Percentiles rank a stretch among this genome's conserved stretches.
Conservation (phyloP, 2,797 vertebrate species). For the Streptopelia turtur region DNA sequence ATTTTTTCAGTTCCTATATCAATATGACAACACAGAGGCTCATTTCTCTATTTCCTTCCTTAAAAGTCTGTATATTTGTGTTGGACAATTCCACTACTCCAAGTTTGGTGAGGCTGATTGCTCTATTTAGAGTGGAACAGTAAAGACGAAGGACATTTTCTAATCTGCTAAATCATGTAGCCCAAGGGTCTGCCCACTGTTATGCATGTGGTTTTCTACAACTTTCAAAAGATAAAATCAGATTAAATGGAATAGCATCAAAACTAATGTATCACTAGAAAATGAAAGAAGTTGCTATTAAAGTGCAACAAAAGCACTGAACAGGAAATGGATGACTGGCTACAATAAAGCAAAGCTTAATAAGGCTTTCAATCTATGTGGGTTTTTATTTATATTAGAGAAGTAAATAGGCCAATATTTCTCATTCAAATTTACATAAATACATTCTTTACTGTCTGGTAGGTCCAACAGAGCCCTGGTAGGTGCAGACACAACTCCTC, state of each 20-base stretch:
- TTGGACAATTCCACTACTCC: not conserved
- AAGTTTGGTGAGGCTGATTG: not conserved
- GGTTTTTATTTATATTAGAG: constrained; percentile 31
- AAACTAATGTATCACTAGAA: constrained; percentile 23
- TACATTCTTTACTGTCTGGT: not conserved
- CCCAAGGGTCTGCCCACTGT: not conserved
- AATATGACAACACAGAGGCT: not conserved
- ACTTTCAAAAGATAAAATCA: not conserved
- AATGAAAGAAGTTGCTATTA: constrained; percentile 35
- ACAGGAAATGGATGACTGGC: constrained; percentile 33
- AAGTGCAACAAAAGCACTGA: constrained; percentile 41
- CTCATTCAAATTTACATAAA: constrained; percentile 15
- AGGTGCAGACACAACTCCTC: not conserved
- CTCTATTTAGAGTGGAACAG: not conserved
- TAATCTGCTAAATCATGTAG: constrained; percentile 2
- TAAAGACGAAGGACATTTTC: constrained; percentile 11
- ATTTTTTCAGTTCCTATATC: not conserved
- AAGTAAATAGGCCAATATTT: constrained; percentile 33
- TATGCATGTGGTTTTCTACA: not conserved
- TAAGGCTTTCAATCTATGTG: constrained; percentile 20
- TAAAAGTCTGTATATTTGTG: not conserved
- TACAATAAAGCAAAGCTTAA: constrained; percentile 47
- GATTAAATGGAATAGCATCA: constrained; percentile 24
- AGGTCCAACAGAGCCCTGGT: not conserved
- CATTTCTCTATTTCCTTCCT: not conserved